A percentile compares a stretch with the other conserved stretches of the same genome.
phyloP scores from a whole-genome alignment of 2,113 vertebrate species.

The Barbus barbus region DNA sequence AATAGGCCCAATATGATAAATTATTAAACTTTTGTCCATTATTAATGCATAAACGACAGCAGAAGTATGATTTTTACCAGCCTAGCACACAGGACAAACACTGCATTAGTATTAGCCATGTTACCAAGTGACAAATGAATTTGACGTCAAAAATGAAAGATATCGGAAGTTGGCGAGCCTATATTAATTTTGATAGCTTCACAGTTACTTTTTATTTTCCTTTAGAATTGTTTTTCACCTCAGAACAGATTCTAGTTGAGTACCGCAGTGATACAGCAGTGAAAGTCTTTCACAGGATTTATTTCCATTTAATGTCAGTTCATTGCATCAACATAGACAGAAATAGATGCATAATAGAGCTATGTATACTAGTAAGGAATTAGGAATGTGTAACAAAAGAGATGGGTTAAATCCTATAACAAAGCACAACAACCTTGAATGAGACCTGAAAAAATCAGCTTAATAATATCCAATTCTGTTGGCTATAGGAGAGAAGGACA shows the following conservation, averaged over 20 bases:
- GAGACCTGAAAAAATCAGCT: not conserved
- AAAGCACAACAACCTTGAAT: not conserved
- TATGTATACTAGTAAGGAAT: not conserved
- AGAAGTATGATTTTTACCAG: slow-evolving; percentile 14
- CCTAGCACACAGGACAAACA: not conserved
- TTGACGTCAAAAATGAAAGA: not conserved
- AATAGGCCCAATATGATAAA: not conserved
- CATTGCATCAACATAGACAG: not conserved
- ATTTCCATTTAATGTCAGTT: not conserved
- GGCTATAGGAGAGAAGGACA: not conserved
- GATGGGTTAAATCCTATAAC: not conserved
- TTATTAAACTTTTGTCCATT: not conserved
- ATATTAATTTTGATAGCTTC: not conserved
- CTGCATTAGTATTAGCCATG: slow-evolving; percentile 17
- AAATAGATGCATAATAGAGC: too few relatives aligned
- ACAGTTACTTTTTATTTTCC: not conserved
- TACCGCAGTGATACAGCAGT: not conserved
- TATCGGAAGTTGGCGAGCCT: not conserved
- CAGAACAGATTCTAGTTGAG: not conserved
- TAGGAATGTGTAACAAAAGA: not conserved
- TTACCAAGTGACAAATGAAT: slow-evolving; percentile 12
- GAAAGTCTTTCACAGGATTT: not conserved
- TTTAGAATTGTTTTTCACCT: not conserved
- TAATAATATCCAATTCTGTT: not conserved
- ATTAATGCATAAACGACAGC: not conserved